phyloP scores from a whole-genome alignment of 2,888 invertebrate species.

The Drosophila longiperda region DNA sequence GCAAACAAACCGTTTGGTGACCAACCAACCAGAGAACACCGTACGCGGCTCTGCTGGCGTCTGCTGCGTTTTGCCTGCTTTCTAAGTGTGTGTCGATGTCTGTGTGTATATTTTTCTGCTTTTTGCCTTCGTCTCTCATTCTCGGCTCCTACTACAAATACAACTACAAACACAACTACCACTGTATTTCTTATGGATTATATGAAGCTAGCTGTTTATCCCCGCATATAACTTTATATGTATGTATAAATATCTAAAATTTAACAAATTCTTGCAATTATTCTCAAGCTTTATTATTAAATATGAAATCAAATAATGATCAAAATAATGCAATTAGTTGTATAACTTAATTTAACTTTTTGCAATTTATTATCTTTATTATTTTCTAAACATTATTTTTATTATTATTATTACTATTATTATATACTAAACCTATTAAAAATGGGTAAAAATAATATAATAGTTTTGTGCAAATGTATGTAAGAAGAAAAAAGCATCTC shows the following conservation, averaged over 20 bases:
- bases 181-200: constrained; percentile 19
- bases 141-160: neutral
- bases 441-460: too few species aligned
- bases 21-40: constrained; percentile 66
- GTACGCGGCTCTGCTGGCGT: constrained; percentile 28
- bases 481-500: too few species aligned
- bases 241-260: neutral
- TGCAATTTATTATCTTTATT: neutral
- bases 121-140: constrained; percentile 3
- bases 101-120: constrained; percentile 1
- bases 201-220: neutral
- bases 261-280: neutral
- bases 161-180: constrained; percentile 6
- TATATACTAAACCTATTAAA: too few species aligned
- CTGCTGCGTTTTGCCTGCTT: constrained; percentile 17
- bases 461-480: too few species aligned
- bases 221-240: neutral
- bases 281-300: neutral
- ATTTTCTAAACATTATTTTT: neutral
- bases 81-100: constrained; percentile 1
- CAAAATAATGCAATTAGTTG: neutral
- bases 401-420: too few species aligned
- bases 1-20: constrained; percentile 57
- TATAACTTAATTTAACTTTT: neutral
- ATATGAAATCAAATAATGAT: neutral